These are phyloP conservation scores for Drosophila simulans DNA, from an alignment of 1,140 invertebrate species.

Conservation along the genomic window DNA sequence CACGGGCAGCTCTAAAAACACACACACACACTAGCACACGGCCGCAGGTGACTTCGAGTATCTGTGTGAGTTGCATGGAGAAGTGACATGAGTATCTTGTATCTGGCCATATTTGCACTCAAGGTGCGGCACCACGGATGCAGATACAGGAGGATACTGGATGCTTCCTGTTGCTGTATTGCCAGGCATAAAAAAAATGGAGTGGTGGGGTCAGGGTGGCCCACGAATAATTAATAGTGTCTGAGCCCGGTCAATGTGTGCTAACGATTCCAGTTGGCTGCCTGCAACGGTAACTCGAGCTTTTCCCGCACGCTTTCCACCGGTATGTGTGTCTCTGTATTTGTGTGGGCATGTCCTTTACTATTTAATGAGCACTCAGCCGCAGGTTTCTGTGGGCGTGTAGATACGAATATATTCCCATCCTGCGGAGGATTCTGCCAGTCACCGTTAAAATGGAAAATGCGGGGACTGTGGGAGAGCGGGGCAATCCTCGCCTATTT, in stretches of 20 bases:
- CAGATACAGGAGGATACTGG: slow-evolving; percentile 23
- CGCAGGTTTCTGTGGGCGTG: slow-evolving; percentile 43
- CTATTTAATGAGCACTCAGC: slow-evolving; percentile 74
- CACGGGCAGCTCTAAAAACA: slow-evolving; percentile 15
- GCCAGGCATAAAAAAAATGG: neutral
- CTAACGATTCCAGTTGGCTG: slow-evolving; percentile 54
- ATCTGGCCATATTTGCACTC: slow-evolving; percentile 60
- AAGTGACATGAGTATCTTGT: slow-evolving; percentile 44
- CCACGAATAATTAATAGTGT: slow-evolving; percentile 69
- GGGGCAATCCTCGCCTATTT: slow-evolving; percentile 44
- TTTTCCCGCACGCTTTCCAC: slow-evolving; percentile 27
- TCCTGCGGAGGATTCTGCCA: slow-evolving; percentile 37
- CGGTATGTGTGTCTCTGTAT: slow-evolving; percentile 9
- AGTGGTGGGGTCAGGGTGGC: neutral
- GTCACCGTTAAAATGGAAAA: slow-evolving; percentile 10
- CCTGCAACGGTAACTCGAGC: slow-evolving; percentile 40
- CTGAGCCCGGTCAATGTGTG: slow-evolving; percentile 55
- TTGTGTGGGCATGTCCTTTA: slow-evolving; percentile 38
- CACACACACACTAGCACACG: neutral
- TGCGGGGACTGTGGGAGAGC: neutral
- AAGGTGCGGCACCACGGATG: slow-evolving; percentile 31
- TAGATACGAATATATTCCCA: slow-evolving; percentile 25
- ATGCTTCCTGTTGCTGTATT: slow-evolving; percentile 47
- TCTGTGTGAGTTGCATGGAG: slow-evolving; percentile 18
- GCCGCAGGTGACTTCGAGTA: slow-evolving; percentile 14